phyloP scores from a whole-genome alignment of 2,113 vertebrate genomes.

The Meleagris gallopavo region DNA sequence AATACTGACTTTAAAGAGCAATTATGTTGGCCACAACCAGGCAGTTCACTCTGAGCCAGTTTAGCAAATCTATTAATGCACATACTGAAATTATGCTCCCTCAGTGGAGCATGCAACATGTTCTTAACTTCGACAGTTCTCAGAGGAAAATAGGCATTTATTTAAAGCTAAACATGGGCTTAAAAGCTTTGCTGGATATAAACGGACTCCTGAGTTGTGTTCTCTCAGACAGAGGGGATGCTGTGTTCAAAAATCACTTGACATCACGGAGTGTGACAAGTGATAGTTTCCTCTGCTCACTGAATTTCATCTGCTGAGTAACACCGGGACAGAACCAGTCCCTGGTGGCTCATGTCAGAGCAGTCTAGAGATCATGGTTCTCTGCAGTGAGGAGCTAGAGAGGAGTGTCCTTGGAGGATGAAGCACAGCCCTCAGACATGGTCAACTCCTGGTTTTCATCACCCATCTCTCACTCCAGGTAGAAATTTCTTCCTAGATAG shows the following conservation, averaged over 20 bases:
- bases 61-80: not conserved
- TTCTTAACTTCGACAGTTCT: slow-evolving; percentile 12
- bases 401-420: not conserved
- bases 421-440: not conserved
- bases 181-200: slow-evolving; percentile 48
- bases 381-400: not conserved
- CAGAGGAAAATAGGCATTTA: slow-evolving; percentile 38
- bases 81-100: not conserved
- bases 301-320: slow-evolving; percentile 11
- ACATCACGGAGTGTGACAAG: not conserved
- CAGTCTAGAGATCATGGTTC: not conserved
- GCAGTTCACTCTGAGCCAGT: not conserved
- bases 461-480: not conserved
- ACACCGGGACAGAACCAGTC: not conserved
- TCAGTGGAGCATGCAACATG: not conserved
- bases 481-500: not conserved
- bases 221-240: not conserved
- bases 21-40: not conserved
- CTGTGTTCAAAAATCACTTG: slow-evolving; percentile 1
- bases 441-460: not conserved
- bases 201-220: not conserved
- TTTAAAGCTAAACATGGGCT: slow-evolving; percentile 45
- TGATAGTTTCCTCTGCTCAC: not conserved
- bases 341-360: not conserved
- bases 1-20: not conserved